Evolutionary conservation across 2,113 vertebrate genomes (phyloP).

Genomic region (Etheostoma cragini): DNA sequence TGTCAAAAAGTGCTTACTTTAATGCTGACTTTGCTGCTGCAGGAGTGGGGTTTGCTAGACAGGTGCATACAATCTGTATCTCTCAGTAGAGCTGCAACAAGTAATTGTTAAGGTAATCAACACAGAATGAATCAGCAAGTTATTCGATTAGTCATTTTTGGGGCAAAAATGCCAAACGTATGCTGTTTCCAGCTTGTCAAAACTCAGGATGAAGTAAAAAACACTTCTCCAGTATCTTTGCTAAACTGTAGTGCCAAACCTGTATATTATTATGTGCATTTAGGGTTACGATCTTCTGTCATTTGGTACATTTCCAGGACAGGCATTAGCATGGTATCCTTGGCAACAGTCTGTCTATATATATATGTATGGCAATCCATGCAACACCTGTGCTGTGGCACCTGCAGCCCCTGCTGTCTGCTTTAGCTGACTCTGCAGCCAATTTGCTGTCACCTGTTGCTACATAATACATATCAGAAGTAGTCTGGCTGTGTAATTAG

Average conservation of each 20-base stretch:
- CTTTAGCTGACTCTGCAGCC: slow-evolving; percentile 2
- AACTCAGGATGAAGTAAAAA: no score
- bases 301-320: slow-evolving; percentile 7
- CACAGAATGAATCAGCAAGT: no score
- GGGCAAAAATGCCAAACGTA: background rate
- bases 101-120: background rate
- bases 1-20: slow-evolving; percentile 1
- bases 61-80: slow-evolving; percentile 1
- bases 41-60: background rate
- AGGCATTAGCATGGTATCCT: slow-evolving; percentile 34
- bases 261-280: slow-evolving; percentile 1
- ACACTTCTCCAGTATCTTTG: no score
- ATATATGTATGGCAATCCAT: slow-evolving; percentile 7
- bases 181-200: background rate
- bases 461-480: slow-evolving; percentile 20
- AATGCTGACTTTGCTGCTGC: slow-evolving; percentile 21
- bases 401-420: slow-evolving; percentile 39
- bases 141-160: background rate
- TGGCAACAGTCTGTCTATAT: slow-evolving; percentile 34
- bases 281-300: slow-evolving; percentile 5
- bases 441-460: background rate
- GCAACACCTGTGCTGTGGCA: slow-evolving; percentile 54
- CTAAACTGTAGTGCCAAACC: background rate
- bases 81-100: background rate
- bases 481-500: slow-evolving; percentile 1